Evolutionary conservation across 1,140 invertebrate genomes (phyloP).

Genomic region (Heliconius hermathena): DNA sequence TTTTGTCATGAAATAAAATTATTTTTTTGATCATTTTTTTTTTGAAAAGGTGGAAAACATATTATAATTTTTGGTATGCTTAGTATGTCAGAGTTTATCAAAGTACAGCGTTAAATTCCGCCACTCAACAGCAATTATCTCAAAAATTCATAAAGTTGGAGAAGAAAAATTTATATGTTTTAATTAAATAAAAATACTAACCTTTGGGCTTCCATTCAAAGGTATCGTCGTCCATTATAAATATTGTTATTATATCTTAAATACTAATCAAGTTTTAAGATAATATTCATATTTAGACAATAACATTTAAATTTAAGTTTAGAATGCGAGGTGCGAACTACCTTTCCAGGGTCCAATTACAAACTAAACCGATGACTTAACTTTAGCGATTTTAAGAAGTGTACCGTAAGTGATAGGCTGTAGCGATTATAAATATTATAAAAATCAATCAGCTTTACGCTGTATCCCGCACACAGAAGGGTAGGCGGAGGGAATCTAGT

Average conservation of each 20-base stretch:
- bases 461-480: too few species aligned
- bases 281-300: not conserved
- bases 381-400: conserved; percentile 33
- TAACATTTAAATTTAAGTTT: not conserved
- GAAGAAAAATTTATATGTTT: too few species aligned
- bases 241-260: not conserved
- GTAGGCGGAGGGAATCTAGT: too few species aligned
- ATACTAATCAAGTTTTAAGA: not conserved
- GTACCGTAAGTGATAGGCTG: conserved; percentile 19
- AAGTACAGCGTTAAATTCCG: too few species aligned
- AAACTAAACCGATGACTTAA: conserved; percentile 40
- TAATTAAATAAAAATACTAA: conserved; percentile 12
- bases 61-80: too few species aligned
- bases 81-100: too few species aligned
- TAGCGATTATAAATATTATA: not conserved
- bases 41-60: too few species aligned
- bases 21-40: too few species aligned
- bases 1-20: too few species aligned
- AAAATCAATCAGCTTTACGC: too few species aligned
- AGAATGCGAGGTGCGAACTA: conserved; percentile 26
- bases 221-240: conserved; percentile 32
- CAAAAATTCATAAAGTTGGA: too few species aligned
- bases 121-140: too few species aligned
- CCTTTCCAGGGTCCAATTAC: conserved; percentile 31
- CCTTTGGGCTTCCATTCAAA: conserved; percentile 34